Percentiles rank a stretch among this genome's conserved stretches.
Evolutionary conservation across 1,140 invertebrate species (phyloP).

Genomic region (Caenorhabditis inopinata): DNA sequence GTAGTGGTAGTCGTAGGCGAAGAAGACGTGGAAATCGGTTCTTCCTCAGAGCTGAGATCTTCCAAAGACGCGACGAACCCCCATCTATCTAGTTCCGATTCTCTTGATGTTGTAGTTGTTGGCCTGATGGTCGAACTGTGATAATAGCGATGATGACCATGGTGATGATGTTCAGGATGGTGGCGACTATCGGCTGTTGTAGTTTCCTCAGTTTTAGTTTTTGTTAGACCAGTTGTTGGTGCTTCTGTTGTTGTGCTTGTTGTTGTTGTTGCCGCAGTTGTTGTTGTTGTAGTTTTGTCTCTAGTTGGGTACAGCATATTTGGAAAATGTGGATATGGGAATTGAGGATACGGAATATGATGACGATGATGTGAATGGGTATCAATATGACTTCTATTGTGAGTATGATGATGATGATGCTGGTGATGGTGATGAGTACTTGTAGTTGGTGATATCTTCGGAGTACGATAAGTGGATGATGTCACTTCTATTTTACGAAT

Average conservation of each 20-base stretch:
- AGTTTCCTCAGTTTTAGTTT: not conserved
- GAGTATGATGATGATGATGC: not conserved
- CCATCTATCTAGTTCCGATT: not conserved
- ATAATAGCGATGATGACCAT: conserved; percentile 27
- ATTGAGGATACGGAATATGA: conserved; percentile 5
- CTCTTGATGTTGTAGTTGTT: not conserved
- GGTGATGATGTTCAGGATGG: conserved; percentile 9
- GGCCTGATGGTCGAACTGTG: not conserved
- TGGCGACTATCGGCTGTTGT: not conserved
- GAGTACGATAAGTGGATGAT: not conserved
- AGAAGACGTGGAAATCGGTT: not conserved
- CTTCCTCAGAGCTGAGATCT: not conserved
- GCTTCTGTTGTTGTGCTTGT: not conserved
- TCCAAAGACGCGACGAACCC: conserved; percentile 4
- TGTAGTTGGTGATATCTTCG: not conserved
- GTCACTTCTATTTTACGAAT: not conserved
- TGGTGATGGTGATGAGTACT: not conserved
- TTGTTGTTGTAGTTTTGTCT: not conserved
- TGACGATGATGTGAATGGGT: not conserved
- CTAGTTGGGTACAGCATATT: not conserved
- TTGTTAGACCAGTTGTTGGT: not conserved
- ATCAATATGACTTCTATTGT: not conserved
- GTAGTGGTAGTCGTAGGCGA: not conserved
- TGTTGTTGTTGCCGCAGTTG: not conserved
- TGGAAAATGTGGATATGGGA: not conserved